Conservation (phyloP, 2,113 vertebrate species). For the Toxotes jaculatrix region DNA sequence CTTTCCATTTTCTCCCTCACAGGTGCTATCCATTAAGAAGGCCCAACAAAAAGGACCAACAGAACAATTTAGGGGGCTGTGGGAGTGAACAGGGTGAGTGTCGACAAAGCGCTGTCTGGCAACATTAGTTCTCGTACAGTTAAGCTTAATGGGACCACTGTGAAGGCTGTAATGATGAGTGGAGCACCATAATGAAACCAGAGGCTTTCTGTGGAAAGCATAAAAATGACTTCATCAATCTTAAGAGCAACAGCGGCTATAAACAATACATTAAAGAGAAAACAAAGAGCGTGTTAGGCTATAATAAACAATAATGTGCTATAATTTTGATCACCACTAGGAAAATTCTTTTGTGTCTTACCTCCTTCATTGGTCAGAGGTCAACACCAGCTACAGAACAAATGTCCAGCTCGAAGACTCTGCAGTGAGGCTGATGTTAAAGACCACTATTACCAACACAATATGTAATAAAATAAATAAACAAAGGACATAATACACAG, state of each 20-base stretch:
- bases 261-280: conserved; percentile 12
- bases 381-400: not conserved
- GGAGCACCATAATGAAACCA: conserved; percentile 35
- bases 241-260: conserved; percentile 5
- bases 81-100: conserved; percentile 27
- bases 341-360: not conserved
- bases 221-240: conserved; percentile 46
- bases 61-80: conserved; percentile 11
- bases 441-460: not conserved
- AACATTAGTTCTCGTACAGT: conserved; percentile 43
- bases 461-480: not conserved
- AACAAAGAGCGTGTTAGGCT: conserved; percentile 17
- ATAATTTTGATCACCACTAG: not conserved
- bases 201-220: conserved; percentile 23
- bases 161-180: conserved; percentile 36
- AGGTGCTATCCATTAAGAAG: conserved; percentile 37
- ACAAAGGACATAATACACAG: too few relatives aligned
- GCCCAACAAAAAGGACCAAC: conserved; percentile 11
- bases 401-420: not conserved
- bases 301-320: conserved; percentile 12
- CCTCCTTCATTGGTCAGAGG: not conserved
- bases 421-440: not conserved
- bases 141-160: conserved; percentile 53
- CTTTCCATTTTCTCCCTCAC: conserved; percentile 28
- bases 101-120: conserved; percentile 28